These are phyloP conservation scores for Plodia interpunctella DNA, from an alignment of 1,140 invertebrate genomes.

Conservation along the genomic window DNA sequence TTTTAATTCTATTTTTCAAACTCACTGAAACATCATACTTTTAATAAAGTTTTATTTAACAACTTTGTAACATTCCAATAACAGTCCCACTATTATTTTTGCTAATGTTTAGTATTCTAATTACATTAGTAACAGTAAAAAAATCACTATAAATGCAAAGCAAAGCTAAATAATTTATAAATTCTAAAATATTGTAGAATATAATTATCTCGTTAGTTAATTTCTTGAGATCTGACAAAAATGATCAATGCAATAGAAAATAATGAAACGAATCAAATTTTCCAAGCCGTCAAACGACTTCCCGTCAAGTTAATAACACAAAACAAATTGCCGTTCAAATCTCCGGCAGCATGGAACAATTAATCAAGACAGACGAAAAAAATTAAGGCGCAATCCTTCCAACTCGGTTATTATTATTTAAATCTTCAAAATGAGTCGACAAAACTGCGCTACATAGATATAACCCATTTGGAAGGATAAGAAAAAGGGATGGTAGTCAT, in stretches of 20 bases:
- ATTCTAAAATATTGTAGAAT: too few relatives aligned
- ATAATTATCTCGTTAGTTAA: not conserved
- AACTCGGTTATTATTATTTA: conserved; percentile 69
- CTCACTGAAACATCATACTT: too few relatives aligned
- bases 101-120: too few relatives aligned
- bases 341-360: conserved; percentile 58
- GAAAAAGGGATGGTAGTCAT: conserved; percentile 78
- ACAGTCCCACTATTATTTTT: too few relatives aligned
- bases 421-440: conserved; percentile 62
- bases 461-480: conserved; percentile 76
- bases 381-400: conserved; percentile 60
- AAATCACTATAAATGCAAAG: not conserved
- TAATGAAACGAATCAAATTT: conserved; percentile 48
- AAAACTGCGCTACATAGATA: conserved; percentile 65
- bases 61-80: too few relatives aligned
- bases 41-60: too few relatives aligned
- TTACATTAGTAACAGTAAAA: too few relatives aligned
- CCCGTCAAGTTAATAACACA: conserved; percentile 71
- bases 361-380: conserved; percentile 70
- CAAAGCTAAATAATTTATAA: too few relatives aligned
- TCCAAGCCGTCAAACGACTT: conserved; percentile 63
- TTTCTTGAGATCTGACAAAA: not conserved
- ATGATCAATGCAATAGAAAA: conserved; percentile 22
- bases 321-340: conserved; percentile 69
- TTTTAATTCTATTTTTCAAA: too few relatives aligned